phyloP scores from a whole-genome alignment of 2,888 invertebrate genomes.

The Andrena minutula region DNA sequence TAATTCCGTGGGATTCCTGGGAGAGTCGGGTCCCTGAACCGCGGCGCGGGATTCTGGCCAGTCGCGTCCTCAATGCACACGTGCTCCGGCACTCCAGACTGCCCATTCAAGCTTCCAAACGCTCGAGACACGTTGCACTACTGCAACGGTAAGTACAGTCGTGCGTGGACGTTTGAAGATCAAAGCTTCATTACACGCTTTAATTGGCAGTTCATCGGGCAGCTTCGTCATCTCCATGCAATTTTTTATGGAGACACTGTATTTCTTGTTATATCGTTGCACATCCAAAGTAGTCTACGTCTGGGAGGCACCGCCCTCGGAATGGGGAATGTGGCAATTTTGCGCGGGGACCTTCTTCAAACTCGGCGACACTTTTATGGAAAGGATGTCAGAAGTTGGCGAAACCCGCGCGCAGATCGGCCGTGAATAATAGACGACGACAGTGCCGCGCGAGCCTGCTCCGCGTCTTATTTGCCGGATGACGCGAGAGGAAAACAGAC shows the following conservation, averaged over 20 bases:
- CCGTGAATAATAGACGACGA: constrained; percentile 68
- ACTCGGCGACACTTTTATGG: constrained; percentile 58
- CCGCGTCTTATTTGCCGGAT: constrained; percentile 43
- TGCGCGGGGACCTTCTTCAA: constrained; percentile 43
- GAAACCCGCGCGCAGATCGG: constrained; percentile 40
- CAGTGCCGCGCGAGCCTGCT: constrained; percentile 25
- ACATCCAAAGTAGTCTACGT: too few relatives aligned
- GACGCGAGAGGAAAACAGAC: constrained; percentile 34
- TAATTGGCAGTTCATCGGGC: too few relatives aligned
- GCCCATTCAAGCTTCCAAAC: not conserved
- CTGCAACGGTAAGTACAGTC: too few relatives aligned
- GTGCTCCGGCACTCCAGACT: not conserved
- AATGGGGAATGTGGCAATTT: constrained; percentile 7
- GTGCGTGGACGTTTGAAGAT: too few relatives aligned
- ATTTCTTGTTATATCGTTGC: too few relatives aligned
- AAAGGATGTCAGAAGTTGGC: constrained; percentile 53
- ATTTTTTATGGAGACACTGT: too few relatives aligned
- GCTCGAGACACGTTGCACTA: not conserved
- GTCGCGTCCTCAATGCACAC: not conserved
- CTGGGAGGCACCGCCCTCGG: too few relatives aligned
- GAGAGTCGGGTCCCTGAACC: constrained; percentile 6
- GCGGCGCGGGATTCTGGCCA: constrained; percentile 1
- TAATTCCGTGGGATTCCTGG: constrained; percentile 8
- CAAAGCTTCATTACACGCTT: too few relatives aligned
- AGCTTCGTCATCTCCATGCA: too few relatives aligned